Base-by-base conservation (phyloP, 1,140 invertebrate species). In the Cotesia vestalis region DNA sequence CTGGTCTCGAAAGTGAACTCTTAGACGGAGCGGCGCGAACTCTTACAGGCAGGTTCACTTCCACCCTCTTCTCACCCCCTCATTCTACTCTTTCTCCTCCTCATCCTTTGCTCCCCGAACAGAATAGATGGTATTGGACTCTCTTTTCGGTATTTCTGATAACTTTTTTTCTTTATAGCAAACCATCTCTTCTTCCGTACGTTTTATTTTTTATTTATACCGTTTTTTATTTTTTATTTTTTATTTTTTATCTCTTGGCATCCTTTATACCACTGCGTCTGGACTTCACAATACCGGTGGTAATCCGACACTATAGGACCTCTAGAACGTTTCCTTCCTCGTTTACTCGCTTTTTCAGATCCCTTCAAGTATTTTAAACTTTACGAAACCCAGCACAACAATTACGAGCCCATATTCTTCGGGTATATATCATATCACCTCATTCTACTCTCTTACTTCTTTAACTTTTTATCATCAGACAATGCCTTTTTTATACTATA, bases 131-230 rank as follows among this genome's bases (percentile, higher is more conserved):
- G 73, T 79, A 80, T 80, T 80, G 78, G 80, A 80, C 73, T 20
- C 57, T 80, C 75, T 80, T 80, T 80, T 77, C 66, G 79, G 79
- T 81, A 81, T 81, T 80, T 81, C 79, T 81, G 80, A 80, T 81
- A 81, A 66, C 63, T 66, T 66, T 11, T 36, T 34, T 52, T 27
- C 40, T 66, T 20, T 34, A 53, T 52, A 20, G 40, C 11, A 46
- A 46, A 46, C 40, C 40, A 46, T 46, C 40, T 46, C 40, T 46
- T 46, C 40, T 46, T 46, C 40, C 40, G 40, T 46, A 46, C 40
- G 40, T 46, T 46, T 46, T 46, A 46, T 46, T 46, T 46, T 40
- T 40, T 27, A 9, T 34, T 20, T 62, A 9, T 62, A 9, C 8
- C 5, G 2, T n/a, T n/a, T 46, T 46, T 46, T 46, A 46, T 46